A percentile compares a stretch with the other conserved stretches of the same genome.
phyloP scores from a whole-genome alignment of 1,140 invertebrate genomes.

The Cyclargus thomasi region DNA sequence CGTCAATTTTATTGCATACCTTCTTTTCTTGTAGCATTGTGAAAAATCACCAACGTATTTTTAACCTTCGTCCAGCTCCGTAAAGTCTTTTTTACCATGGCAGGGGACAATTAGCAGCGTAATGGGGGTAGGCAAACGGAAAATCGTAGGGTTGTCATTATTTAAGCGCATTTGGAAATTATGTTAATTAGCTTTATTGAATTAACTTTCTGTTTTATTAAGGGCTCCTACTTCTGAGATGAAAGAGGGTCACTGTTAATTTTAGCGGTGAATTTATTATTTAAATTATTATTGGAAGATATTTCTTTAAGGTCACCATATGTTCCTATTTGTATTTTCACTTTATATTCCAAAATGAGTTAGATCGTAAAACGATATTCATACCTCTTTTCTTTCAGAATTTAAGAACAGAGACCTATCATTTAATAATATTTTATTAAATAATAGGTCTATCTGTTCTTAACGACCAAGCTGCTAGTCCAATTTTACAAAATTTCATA shows the following conservation, averaged over 20 bases:
- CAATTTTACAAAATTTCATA: too few relatives aligned
- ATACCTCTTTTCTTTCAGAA: too few relatives aligned
- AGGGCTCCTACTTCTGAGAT: not conserved
- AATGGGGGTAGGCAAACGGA: not conserved
- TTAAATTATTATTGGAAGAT: not conserved
- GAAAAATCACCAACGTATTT: not conserved
- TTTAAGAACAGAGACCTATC: too few relatives aligned
- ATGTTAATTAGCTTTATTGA: not conserved
- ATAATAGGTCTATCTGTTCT: too few relatives aligned
- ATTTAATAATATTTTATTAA: too few relatives aligned
- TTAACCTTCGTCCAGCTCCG: not conserved
- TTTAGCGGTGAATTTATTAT: not conserved
- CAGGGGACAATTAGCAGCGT: not conserved
- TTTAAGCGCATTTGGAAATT: not conserved
- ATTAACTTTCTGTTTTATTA: not conserved
- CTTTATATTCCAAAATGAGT: too few relatives aligned
- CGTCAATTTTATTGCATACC: constrained; percentile 44
- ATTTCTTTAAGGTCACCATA: too few relatives aligned
- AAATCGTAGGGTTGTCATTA: not conserved
- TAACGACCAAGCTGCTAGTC: too few relatives aligned
- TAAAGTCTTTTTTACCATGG: not conserved
- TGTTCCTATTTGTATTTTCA: too few relatives aligned
- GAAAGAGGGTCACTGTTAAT: not conserved
- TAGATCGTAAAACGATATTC: too few relatives aligned
- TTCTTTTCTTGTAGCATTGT: constrained; percentile 23